Percentiles rank a stretch among this genome's conserved stretches.
Evolutionary conservation across 1,140 invertebrate genomes (phyloP).

Genomic region (Steinernema feltiae): DNA sequence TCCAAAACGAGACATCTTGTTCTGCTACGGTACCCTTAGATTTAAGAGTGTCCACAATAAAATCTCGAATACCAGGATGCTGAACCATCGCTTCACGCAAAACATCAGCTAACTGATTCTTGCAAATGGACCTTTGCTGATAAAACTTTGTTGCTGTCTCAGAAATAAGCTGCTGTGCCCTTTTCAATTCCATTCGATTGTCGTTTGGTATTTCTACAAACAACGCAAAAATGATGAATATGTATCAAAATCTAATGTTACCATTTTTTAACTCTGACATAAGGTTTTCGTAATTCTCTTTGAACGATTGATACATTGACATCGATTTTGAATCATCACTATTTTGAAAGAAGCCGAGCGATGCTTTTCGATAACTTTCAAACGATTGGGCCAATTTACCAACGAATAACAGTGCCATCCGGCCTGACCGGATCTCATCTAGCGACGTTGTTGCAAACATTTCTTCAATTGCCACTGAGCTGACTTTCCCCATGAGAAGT

Average conservation of each 20-base stretch:
- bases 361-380: neutral
- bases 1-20: too few species aligned
- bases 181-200: neutral
- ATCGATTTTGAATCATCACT: neutral
- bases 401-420: neutral
- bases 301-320: neutral
- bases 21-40: too few species aligned
- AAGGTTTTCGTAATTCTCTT: neutral
- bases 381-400: neutral
- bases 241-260: too few species aligned
- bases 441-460: neutral
- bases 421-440: neutral
- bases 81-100: neutral
- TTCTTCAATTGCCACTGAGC: neutral
- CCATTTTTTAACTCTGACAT: neutral
- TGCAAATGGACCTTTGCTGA: neutral
- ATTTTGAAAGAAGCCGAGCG: neutral
- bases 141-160: neutral
- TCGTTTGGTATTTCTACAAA: neutral
- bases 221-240: too few species aligned
- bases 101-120: neutral
- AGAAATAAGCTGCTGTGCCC: neutral
- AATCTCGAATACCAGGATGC: neutral
- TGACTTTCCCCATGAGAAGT: neutral
- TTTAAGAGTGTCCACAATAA: neutral